Conservation (phyloP, 1,140 invertebrate genomes). For the Penaeus indicus region DNA sequence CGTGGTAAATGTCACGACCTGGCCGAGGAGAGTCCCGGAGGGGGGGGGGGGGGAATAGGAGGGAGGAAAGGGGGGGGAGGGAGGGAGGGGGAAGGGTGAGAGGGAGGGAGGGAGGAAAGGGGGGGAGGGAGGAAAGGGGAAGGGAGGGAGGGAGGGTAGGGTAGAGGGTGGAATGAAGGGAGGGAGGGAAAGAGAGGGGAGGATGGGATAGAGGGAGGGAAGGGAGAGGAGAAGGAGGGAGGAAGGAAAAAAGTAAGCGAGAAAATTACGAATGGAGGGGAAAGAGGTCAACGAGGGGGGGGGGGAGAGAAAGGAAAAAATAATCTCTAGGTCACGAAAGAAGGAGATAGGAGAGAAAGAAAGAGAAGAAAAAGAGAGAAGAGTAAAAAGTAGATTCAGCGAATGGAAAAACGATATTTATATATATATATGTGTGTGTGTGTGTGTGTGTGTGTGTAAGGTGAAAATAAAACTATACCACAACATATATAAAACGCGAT, state of each 20-base stretch:
- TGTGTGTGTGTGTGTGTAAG: not conserved
- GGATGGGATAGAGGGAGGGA: not conserved
- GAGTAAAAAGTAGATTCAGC: not conserved
- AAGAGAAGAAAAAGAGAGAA: too few relatives aligned
- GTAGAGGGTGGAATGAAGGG: not conserved
- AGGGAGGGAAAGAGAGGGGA: not conserved
- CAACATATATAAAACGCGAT: too few relatives aligned
- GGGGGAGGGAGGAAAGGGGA: not conserved
- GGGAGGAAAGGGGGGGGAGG: not conserved
- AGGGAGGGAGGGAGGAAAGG: not conserved
- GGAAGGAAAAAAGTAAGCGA: not conserved
- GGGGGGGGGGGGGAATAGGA: too few relatives aligned
- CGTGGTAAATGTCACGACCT: too few relatives aligned
- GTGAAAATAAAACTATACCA: too few relatives aligned
- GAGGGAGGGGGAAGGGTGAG: not conserved
- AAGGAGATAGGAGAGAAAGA: too few relatives aligned
- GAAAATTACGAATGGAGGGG: too few relatives aligned
- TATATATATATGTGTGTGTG: conserved; percentile 22
- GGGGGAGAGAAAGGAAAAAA: too few relatives aligned
- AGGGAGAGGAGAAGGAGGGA: too few relatives aligned
- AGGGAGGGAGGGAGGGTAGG: not conserved
- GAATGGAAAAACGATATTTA: not conserved
- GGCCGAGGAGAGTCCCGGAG: too few relatives aligned
- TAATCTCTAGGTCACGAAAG: too few relatives aligned
- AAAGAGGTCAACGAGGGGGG: too few relatives aligned